Conservation (phyloP, 2,888 invertebrate species). For the Hecatera dysodea region DNA sequence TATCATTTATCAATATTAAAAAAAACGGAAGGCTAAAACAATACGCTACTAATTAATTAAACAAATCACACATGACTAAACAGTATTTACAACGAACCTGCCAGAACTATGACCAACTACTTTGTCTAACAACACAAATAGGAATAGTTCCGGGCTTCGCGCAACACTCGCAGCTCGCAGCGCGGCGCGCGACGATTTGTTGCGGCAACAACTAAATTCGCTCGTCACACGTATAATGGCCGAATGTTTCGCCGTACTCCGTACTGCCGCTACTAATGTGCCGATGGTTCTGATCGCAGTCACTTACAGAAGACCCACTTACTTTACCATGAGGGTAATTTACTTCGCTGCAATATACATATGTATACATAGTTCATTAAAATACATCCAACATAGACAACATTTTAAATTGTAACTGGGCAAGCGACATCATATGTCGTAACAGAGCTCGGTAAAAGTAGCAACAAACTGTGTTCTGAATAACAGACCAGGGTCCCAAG, state of each 20-base stretch:
- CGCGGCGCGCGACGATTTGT: conserved; percentile 3
- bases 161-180: background rate
- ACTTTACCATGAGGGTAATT: too few species aligned
- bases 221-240: conserved; percentile 23
- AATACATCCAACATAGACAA: too few species aligned
- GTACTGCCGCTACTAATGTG: conserved; percentile 19
- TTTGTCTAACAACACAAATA: background rate
- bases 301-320: conserved; percentile 19
- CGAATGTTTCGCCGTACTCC: conserved; percentile 19
- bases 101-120: background rate
- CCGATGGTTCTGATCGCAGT: background rate
- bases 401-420: too few species aligned
- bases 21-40: background rate
- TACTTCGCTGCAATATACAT: too few species aligned
- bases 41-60: background rate
- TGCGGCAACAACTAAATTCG: conserved; percentile 24
- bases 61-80: conserved; percentile 5
- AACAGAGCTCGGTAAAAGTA: too few species aligned
- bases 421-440: too few species aligned
- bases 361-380: too few species aligned
- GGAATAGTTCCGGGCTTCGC: background rate
- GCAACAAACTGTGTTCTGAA: too few species aligned
- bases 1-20: too few species aligned
- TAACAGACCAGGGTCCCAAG: too few species aligned
- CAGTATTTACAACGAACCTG: background rate